Conservation (phyloP, 2,888 invertebrate species). For the Aspidiotus rigidus region DNA sequence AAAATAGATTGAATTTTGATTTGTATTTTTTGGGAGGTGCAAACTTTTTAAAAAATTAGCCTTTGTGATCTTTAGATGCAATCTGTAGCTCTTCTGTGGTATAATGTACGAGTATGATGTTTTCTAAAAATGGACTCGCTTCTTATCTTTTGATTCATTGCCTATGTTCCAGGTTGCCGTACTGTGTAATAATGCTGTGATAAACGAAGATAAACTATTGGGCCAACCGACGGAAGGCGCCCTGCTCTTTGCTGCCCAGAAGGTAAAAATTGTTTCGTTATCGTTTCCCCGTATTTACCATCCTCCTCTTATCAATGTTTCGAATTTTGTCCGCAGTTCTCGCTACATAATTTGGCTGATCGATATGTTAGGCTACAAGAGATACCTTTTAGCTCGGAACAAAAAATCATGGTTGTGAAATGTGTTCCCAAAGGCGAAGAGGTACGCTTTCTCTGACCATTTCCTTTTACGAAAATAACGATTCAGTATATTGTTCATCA, state of each 20-base stretch:
- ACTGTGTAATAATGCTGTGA: conserved; percentile 90
- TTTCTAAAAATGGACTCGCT: not conserved
- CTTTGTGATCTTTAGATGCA: too few species aligned
- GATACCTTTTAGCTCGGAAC: conserved; percentile 94
- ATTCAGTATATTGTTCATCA: conserved; percentile 11
- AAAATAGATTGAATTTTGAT: too few species aligned
- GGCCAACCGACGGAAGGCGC: conserved; percentile 99
- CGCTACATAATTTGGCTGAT: conserved; percentile 70
- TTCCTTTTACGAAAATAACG: not conserved
- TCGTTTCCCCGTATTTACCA: not conserved
- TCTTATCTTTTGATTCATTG: not conserved
- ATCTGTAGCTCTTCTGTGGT: too few species aligned
- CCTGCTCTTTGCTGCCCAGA: conserved; percentile 81
- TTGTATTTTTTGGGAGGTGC: too few species aligned
- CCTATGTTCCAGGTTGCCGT: conserved; percentile 57
- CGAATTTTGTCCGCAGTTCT: conserved; percentile 49
- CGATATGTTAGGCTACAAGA: conserved; percentile 80
- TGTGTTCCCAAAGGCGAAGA: conserved; percentile 71
- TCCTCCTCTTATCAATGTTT: not conserved
- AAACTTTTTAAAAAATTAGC: too few species aligned
- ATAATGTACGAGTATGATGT: not conserved
- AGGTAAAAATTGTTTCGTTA: conserved; percentile 47
- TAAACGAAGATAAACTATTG: conserved; percentile 70
- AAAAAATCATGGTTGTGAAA: conserved; percentile 97
- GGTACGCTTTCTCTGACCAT: conserved; percentile 41